A percentile compares a stretch with the other conserved stretches of the same genome.
Evolutionary conservation across 2,113 vertebrate species (phyloP).

Genomic region (Phodopus roborovskii): DNA sequence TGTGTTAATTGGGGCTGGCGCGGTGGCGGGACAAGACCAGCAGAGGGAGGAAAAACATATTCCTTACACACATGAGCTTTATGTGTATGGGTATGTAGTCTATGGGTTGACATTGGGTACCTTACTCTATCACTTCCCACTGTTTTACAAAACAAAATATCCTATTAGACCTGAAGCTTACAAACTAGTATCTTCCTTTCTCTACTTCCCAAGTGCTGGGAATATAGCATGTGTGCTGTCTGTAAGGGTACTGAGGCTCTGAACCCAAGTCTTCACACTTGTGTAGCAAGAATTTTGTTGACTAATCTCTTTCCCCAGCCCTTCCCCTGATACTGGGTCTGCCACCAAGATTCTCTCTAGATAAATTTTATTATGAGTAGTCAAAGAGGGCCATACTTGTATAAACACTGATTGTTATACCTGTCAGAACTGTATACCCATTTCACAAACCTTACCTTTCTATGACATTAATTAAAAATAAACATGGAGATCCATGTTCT

Average conservation of each 20-base stretch:
- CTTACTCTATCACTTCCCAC: not conserved
- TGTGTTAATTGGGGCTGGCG: no score
- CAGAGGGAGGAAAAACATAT: no score
- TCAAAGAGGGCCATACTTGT: not conserved
- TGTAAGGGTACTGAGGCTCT: not conserved
- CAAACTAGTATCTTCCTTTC: not conserved
- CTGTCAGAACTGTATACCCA: not conserved
- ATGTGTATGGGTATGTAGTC: not conserved
- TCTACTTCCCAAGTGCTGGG: not conserved
- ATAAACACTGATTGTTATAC: conserved; percentile 8
- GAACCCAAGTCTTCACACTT: not conserved
- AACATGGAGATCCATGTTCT: not conserved
- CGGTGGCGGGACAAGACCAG: no score
- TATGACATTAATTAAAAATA: conserved; percentile 7
- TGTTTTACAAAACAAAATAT: not conserved
- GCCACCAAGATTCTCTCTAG: not conserved
- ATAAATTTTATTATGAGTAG: not conserved
- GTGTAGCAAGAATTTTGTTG: not conserved
- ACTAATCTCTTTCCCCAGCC: not conserved
- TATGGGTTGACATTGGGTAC: not conserved
- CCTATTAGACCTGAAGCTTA: not conserved
- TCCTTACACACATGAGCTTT: not conserved
- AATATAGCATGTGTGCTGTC: not conserved
- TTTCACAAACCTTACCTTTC: not conserved
- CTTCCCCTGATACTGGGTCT: not conserved